Evolutionary conservation across 2,888 invertebrate genomes (phyloP), one percentile per base, ranked within the genome.

Genomic region (Oeneis ivallda): DNA sequence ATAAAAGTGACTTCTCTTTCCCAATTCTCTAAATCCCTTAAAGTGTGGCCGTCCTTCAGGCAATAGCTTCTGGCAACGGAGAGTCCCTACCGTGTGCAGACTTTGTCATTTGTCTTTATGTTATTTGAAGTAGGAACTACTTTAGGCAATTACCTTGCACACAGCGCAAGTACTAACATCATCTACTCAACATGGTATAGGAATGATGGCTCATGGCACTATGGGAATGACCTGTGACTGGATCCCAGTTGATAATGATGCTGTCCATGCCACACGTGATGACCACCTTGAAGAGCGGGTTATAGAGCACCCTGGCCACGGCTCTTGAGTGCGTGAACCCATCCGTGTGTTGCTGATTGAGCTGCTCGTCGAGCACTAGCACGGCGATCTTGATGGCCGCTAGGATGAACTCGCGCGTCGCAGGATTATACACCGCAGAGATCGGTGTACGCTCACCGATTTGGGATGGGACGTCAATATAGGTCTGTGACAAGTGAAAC

Each of bases 191-290:
- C 6, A n/a, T 45, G 26, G 5, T 5, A 26, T 15, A 15, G 15
- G 7, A 8, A n/a, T n/a, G n/a, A n/a, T n/a, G n/a, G n/a, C n/a
- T n/a, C 15, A 45, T 47, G 47, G 17, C 26, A 26, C 5, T 10
- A 41, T 13, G 13, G 41, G 13, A 47, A 9, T 17, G 67, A 76
- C 95, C 96, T 54, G 93, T 94, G 84, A 94, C 93, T 0, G 96
- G 94, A 81, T 96, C 94, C 97, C 97, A 97, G 32, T 95, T 94
- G 73, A 96, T 95, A 66, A 97, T 96, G 70, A 94, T 94, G 71
- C 96, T 96, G 78, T 96, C 96, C 80, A 94, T 87, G 64, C 96
- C 96, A 62, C 95, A 96, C 0, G 96, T 95, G 65, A 97, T 93
- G 70, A 97, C 92, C 70, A 94, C 92, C 79, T 95, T 93, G 76